A percentile compares a stretch with the other conserved stretches of the same genome.
phyloP scores from a whole-genome alignment of 2,113 vertebrate species.

The Leptodactylus fuscus region DNA sequence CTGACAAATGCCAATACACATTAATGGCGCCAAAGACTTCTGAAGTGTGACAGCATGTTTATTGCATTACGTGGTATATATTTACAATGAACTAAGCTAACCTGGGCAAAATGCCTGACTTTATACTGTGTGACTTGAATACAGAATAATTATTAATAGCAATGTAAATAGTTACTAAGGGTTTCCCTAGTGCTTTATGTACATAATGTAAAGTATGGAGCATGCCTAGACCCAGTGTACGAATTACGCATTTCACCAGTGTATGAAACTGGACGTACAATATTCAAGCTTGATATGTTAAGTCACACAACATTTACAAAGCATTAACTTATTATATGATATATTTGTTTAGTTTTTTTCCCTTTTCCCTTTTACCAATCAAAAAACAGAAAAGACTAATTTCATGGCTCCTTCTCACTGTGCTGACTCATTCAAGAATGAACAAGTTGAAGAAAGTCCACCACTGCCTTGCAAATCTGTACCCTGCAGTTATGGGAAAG shows the following conservation, averaged over 20 bases:
- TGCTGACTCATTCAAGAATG: too few species aligned
- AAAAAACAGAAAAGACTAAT: not conserved
- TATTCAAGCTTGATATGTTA: not conserved
- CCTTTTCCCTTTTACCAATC: not conserved
- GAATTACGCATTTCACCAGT: not conserved
- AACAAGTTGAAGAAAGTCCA: too few species aligned
- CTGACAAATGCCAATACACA: not conserved
- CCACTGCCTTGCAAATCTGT: too few species aligned
- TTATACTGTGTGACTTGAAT: conserved; percentile 65
- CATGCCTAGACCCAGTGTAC: not conserved
- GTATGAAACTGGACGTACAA: not conserved
- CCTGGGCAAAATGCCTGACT: conserved; percentile 35
- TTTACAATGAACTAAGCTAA: not conserved
- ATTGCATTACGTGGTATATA: not conserved
- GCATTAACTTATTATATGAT: not conserved
- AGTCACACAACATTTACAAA: not conserved
- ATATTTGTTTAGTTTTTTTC: too few species aligned
- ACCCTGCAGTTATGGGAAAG: too few species aligned
- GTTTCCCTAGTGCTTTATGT: conserved; percentile 66
- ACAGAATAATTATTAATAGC: conserved; percentile 76
- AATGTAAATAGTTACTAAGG: conserved; percentile 73
- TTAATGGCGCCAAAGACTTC: not conserved
- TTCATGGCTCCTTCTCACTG: too few species aligned
- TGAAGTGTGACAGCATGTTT: not conserved
- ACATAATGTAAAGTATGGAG: conserved; percentile 61